phyloP scores from a whole-genome alignment of 2,888 invertebrate genomes.

The Patella caerulea region DNA sequence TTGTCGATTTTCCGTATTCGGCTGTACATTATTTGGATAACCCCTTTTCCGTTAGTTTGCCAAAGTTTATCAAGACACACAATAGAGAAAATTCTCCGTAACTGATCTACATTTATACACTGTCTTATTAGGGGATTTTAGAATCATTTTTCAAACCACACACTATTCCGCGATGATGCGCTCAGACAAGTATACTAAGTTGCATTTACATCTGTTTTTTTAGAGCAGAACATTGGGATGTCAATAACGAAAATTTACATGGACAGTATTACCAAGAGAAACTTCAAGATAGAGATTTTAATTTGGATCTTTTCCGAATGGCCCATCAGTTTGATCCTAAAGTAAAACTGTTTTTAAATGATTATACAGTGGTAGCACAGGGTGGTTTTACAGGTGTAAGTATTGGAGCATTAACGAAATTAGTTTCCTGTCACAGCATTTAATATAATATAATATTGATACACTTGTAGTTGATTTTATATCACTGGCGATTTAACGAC shows the following conservation, averaged over 20 bases:
- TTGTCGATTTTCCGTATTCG: too few relatives aligned
- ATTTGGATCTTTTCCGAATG: slow-evolving; percentile 46
- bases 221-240: slow-evolving; percentile 55
- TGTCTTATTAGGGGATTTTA: too few relatives aligned
- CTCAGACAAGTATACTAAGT: slow-evolving; percentile 14
- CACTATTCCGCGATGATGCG: slow-evolving; percentile 19
- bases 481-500: too few relatives aligned
- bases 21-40: too few relatives aligned
- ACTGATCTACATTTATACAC: too few relatives aligned
- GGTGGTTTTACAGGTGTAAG: slow-evolving; percentile 26
- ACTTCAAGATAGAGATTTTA: slow-evolving; percentile 42
- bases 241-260: slow-evolving; percentile 57
- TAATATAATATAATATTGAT: too few relatives aligned
- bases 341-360: slow-evolving; percentile 52
- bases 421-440: too few relatives aligned
- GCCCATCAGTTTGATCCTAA: slow-evolving; percentile 39
- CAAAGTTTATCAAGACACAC: too few relatives aligned
- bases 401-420: too few relatives aligned
- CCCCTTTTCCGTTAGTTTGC: too few relatives aligned
- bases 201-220: neutral
- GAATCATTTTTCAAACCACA: neutral
- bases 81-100: too few relatives aligned
- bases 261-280: slow-evolving; percentile 46
- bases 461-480: too few relatives aligned
- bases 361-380: slow-evolving; percentile 35